Percentiles rank a stretch among this genome's conserved stretches.
These are phyloP conservation scores for Axea sp. DNA, from an alignment of 2,888 invertebrate species.

Conservation along the genomic window DNA sequence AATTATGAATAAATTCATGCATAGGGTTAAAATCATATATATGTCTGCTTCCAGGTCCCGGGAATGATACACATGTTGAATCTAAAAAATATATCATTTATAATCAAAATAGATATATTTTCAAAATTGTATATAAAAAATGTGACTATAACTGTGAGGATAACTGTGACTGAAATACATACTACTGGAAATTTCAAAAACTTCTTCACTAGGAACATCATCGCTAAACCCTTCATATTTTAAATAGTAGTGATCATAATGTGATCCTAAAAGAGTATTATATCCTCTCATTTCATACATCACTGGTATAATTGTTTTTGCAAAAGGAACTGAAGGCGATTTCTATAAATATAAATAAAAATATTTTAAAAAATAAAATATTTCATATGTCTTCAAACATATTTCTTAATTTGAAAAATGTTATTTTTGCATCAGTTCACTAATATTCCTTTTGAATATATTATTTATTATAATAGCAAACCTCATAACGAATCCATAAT, in stretches of 20 bases:
- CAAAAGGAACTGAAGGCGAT: constrained; percentile 65
- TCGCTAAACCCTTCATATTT: constrained; percentile 85
- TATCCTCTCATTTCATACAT: constrained; percentile 96
- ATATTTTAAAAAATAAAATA: too few species aligned
- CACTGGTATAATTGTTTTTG: constrained; percentile 74
- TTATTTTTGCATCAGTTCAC: too few species aligned
- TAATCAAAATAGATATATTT: not conserved
- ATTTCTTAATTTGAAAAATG: too few species aligned
- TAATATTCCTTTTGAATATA: too few species aligned
- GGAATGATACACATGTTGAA: constrained; percentile 87
- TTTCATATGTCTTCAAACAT: too few species aligned
- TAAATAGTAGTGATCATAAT: constrained; percentile 96
- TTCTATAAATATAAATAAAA: constrained; percentile 66
- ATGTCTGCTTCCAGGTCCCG: constrained; percentile 90
- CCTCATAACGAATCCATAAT: constrained; percentile 90
- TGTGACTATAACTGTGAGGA: too few species aligned
- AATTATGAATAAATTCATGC: constrained; percentile 90
- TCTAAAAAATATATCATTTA: too few species aligned
- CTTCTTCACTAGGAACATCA: constrained; percentile 84
- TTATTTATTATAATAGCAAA: too few species aligned
- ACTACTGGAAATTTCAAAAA: constrained; percentile 85
- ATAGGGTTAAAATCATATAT: constrained; percentile 95
- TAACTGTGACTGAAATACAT: too few species aligned
- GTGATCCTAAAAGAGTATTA: constrained; percentile 95
- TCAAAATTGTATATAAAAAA: too few species aligned